Evolutionary conservation across 2,888 invertebrate species (phyloP).

Genomic region (Orchesella flavescens): DNA sequence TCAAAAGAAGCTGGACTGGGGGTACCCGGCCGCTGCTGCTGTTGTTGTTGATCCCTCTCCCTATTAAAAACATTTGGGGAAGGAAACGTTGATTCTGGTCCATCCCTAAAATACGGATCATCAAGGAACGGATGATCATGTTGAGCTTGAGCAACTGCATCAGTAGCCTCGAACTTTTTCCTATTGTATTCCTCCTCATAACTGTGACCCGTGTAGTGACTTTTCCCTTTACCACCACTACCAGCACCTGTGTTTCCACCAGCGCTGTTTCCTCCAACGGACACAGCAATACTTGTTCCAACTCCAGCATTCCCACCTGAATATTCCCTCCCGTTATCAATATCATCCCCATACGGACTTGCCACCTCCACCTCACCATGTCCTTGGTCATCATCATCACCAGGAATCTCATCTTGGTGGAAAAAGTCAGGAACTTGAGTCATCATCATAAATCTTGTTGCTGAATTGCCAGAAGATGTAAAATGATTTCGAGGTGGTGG

Average conservation of each 20-base stretch:
- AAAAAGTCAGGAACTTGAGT: conserved; percentile 49
- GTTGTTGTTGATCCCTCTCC: background rate
- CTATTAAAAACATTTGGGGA: background rate
- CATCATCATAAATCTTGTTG: conserved; percentile 11
- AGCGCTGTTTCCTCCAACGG: no score
- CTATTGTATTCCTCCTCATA: background rate
- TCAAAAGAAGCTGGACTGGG: background rate
- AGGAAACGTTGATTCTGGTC: background rate
- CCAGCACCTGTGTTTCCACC: no score
- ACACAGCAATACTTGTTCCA: no score
- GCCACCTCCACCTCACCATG: background rate
- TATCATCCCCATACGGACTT: background rate
- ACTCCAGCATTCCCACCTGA: no score
- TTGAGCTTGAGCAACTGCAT: background rate
- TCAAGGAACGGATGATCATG: background rate
- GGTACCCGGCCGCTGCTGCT: background rate
- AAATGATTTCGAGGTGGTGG: background rate
- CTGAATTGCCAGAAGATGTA: conserved; percentile 17
- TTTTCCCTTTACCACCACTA: no score
- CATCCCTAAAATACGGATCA: background rate
- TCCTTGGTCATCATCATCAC: background rate
- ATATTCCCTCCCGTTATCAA: no score
- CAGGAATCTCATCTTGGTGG: conserved; percentile 25
- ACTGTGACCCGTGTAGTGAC: no score
- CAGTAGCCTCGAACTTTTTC: conserved; percentile 19